Base-by-base conservation (phyloP, 2,888 invertebrate genomes). In the Tinea trinotella region DNA sequence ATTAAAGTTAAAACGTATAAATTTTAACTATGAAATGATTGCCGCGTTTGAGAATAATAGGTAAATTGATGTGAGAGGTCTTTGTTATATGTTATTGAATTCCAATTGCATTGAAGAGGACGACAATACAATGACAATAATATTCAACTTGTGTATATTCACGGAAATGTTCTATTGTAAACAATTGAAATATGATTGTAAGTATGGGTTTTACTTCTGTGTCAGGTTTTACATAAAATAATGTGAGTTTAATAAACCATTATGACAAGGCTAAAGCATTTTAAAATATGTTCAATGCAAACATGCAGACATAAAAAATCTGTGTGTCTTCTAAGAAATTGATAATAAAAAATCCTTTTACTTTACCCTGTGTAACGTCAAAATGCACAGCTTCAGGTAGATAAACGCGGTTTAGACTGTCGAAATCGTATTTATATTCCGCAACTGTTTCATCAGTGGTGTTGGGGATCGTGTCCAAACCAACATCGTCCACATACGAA, bases 341-440 rank as follows among this genome's bases (percentile, higher is more conserved):
- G 46, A 46, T 46, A 46, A 40, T 40, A 15, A 15, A 24, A 24
- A 24, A 24, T 7, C 24, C 24, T 40, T 71, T 64, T 62, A 66
- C 56, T 60, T 44, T 55, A 55, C 48, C 52, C 19, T 48, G 17
- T 17, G 35, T 52, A n/a, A 15, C 24, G 15, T 75, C 65, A 62
- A 74, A 64, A 59, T 70, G 72, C 66, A 70, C 64, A 59, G 66
- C 64, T 59, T 76, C 76, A 61, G 76, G 78, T 61, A 76, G 73
- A 63, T 72, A 65, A 62, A 65, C 64, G 63, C 70, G 67, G 64
- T 67, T 72, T 57, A 77, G 65, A 64, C 73, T 70, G 59, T 72
- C 73, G 65, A 68, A 82, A 66, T 76, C 76, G 68, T 81, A 87
- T 62, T 71, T 77, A 76, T 78, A 80, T 77, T 84, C 85, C 70